Evolutionary conservation across 2,797 vertebrate species (phyloP), one percentile per base, ranked within the genome.

Genomic region (Philypnodon macrostomus): DNA sequence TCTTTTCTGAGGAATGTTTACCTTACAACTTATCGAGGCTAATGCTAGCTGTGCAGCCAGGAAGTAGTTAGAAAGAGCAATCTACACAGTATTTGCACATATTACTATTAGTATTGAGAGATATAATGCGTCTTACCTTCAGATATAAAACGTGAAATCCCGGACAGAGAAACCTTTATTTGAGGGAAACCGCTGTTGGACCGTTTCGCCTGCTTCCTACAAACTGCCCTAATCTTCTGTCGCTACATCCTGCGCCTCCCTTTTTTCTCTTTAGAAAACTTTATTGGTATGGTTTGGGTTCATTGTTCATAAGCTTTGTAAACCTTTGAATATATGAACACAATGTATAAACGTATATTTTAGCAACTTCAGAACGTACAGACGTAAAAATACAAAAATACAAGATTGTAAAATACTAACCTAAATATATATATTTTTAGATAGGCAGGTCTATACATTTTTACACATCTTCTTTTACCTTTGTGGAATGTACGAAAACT

Each of bases 41-140:
- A 75, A 72, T 44, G 62, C 11, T 29, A 47, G 75, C 73, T 70
- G 75, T 73, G 47, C 57, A 70, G 78, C 57, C 67, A 40, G 53
- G 52, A 75, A 83, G 75, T 72, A 68, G n/a, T 63, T 13, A 27
- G 42, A 12, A 34, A 14, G 64, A 70, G 37, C 35, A 29, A 45
- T 48, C 4, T 52, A 13, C 16, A 17, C 23, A 2, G 19, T 1
- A 4, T 12, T 37, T 29, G 16, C 7, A 15, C 2, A 2, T 0
- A 5, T 38, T 63, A 14, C 0, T n/a, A n/a, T n/a, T n/a, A n/a
- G n/a, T n/a, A n/a, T n/a, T n/a, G n/a, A n/a, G n/a, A 40, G 5
- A 4, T n/a, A 2, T 2, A 44, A 6, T 12, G 18, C 16, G 19
- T 18, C 79, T 84, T 57, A 80, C 79, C 72, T 75, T 33, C 0